These are phyloP conservation scores for Aspidiotus destructor DNA, from an alignment of 2,888 invertebrate genomes.

Conservation along the genomic window DNA sequence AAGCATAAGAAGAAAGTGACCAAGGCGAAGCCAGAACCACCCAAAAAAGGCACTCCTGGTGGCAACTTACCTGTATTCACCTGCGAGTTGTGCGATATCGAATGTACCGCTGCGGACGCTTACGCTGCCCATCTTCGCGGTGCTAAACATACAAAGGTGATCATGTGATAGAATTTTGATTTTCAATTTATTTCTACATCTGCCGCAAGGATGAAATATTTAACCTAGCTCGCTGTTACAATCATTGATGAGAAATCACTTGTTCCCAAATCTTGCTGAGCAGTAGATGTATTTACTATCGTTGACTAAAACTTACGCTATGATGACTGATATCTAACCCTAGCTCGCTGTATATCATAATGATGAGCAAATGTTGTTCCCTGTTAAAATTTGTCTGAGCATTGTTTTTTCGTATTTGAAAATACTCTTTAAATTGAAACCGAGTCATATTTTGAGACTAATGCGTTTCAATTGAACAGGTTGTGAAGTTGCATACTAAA, in stretches of 20 bases:
- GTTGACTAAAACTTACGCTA: slow-evolving; percentile 5
- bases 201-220: neutral
- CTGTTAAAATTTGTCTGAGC: slow-evolving; percentile 13
- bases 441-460: neutral
- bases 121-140: slow-evolving; percentile 97
- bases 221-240: neutral
- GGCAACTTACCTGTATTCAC: slow-evolving; percentile 51
- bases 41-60: slow-evolving; percentile 48
- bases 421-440: neutral
- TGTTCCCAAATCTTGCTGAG: neutral
- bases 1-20: slow-evolving; percentile 98
- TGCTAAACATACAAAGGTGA: slow-evolving; percentile 92
- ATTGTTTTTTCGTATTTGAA: neutral
- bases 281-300: neutral
- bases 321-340: slow-evolving; percentile 22
- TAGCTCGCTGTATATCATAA: slow-evolving; percentile 19
- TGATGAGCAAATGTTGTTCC: slow-evolving; percentile 18
- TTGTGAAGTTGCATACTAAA: slow-evolving; percentile 87
- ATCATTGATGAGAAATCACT: neutral
- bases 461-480: slow-evolving; percentile 41
- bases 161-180: neutral
- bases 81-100: slow-evolving; percentile 96
- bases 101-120: slow-evolving; percentile 96
- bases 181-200: neutral
- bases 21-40: slow-evolving; percentile 61